Evolutionary conservation across 2,113 vertebrate genomes (phyloP), one percentile per base, ranked within the genome.

Genomic region (Probosciger aterrimus): DNA sequence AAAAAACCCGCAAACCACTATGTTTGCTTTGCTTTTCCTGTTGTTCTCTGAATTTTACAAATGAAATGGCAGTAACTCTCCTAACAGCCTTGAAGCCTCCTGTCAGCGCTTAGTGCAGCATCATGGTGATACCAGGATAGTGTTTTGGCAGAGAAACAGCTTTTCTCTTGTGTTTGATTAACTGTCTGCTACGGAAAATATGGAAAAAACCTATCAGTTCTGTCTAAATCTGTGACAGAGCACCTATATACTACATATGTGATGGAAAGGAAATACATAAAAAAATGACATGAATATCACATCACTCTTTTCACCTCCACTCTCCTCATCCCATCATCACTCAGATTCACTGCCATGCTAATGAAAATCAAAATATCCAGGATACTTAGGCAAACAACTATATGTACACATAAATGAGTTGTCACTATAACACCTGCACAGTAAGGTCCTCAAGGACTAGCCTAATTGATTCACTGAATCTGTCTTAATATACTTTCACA

Each of bases 41-140:
- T 93, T 80, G 19, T 50, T 94, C 60, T 84, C 62, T 47, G 62
- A 23, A 80, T 91, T 94, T 84, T 75, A 64, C n/a, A 70, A 71
- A 93, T 30, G 5, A 60, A 91, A 83, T 30, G 12, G 71, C 24
- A 81, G 4, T 73, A 77, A 79, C 30, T 78, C 75, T 93, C 59
- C 81, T 62, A 93, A 53, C 10, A 92, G 62, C 52, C 74, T 39
- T n/a, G 35, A 70, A 33, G 39, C n/a, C n/a, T 88, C 43, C 27
- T 16, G 70, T 73, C 55, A 93, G 80, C 46, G 71, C 35, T 65
- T 73, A 27, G 44, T 53, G 64, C 11, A 78, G 75, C 68, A 35
- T 50, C 44, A 35, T 5, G 18, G 57, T 75, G 92, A 49, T 73
- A 90, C 28, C 2, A 8, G 46, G 20, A 91, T 14, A 77, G 60